A percentile compares a stretch with the other conserved stretches of the same genome.
Evolutionary conservation across 2,888 invertebrate species (phyloP).

Genomic region (Phytoseiulus persimilis): DNA sequence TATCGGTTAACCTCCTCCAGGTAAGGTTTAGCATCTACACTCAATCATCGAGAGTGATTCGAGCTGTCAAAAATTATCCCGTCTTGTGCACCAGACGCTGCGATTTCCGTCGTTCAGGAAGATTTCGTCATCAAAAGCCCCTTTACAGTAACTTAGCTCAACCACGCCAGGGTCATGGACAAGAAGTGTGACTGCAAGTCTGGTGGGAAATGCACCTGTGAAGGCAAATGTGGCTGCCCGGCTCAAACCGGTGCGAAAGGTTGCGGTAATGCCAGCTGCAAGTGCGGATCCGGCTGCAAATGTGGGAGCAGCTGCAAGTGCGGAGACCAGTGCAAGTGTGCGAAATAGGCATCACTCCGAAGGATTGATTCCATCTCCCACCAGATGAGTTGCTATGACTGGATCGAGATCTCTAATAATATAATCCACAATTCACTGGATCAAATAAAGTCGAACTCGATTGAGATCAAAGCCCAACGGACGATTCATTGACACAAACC

Average conservation of each 20-base stretch:
- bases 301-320: slow-evolving; percentile 10
- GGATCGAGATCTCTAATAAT: background rate
- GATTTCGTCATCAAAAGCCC: background rate
- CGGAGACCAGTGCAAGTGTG: slow-evolving; percentile 6
- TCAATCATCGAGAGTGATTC: background rate
- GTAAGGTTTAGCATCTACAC: background rate
- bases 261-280: background rate
- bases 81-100: background rate
- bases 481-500: too few relatives aligned
- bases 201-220: slow-evolving; percentile 11
- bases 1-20: background rate
- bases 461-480: too few relatives aligned
- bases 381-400: background rate
- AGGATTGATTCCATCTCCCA: background rate
- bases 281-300: slow-evolving; percentile 7
- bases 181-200: slow-evolving; percentile 17
- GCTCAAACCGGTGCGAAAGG: background rate
- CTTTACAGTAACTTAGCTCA: background rate
- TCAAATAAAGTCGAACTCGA: too few relatives aligned
- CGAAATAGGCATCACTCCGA: background rate
- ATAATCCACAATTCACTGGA: background rate
- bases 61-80: background rate
- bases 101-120: background rate
- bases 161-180: background rate
- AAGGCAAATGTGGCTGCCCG: slow-evolving; percentile 10